Percentiles rank a stretch among this genome's conserved stretches.
Conservation (phyloP, 2,888 invertebrate species). For the Alentia gelatinosa region DNA sequence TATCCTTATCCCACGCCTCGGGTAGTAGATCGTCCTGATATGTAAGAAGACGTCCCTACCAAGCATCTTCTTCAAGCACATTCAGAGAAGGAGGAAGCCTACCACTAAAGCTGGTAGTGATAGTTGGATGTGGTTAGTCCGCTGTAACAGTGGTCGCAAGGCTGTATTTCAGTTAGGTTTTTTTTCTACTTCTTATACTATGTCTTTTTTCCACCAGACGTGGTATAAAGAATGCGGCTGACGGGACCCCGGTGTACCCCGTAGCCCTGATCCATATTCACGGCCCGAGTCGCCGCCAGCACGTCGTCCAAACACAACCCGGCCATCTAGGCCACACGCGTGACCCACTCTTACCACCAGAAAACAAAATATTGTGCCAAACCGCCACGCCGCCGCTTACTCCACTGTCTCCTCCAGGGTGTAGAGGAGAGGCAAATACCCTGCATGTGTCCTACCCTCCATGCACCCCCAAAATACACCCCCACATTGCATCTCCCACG, state of each 20-base stretch:
- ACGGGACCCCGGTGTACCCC: neutral
- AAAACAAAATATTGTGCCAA: constrained; percentile 35
- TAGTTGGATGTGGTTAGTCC: too few relatives aligned
- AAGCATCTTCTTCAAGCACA: too few relatives aligned
- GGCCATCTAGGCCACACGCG: neutral
- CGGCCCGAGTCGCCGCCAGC: neutral
- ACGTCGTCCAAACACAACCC: neutral
- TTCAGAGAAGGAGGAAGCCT: too few relatives aligned
- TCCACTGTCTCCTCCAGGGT: neutral
- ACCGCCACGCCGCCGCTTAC: neutral
- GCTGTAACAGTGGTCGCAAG: too few relatives aligned
- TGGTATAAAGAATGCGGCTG: neutral
- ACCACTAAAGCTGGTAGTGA: too few relatives aligned
- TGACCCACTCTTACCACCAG: constrained; percentile 14
- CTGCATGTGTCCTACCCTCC: neutral
- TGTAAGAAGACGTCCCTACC: too few relatives aligned
- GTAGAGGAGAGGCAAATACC: neutral
- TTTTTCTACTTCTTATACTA: too few relatives aligned
- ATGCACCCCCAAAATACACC: neutral
- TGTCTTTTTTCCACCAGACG: neutral
- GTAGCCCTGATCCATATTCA: neutral
- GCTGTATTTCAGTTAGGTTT: too few relatives aligned
- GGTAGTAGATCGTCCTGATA: too few relatives aligned
- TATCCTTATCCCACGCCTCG: too few relatives aligned
- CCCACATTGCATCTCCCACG: too few relatives aligned